Percentiles rank a stretch among this genome's conserved stretches.
phyloP scores from a whole-genome alignment of 2,797 vertebrate genomes.

The Gymnoscopelus braueri region DNA sequence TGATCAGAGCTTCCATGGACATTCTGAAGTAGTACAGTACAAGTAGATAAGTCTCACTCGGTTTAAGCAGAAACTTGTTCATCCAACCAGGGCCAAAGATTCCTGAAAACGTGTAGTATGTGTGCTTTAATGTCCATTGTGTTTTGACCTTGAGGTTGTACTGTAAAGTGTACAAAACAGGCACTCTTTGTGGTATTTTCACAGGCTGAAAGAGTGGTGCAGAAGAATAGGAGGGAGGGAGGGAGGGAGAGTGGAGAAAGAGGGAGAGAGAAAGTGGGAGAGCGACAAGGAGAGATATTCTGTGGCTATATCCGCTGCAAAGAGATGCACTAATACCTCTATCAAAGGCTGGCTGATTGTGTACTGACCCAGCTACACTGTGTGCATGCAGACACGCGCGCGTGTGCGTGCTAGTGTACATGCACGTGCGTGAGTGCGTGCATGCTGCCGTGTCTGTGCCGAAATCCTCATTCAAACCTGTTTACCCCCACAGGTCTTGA shows the following conservation, averaged over 20 bases:
- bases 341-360: slow-evolving; percentile 34
- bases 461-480: slow-evolving; percentile 44
- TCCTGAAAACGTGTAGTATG: neutral
- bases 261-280: slow-evolving; percentile 28
- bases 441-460: neutral
- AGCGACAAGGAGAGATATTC: slow-evolving; percentile 49
- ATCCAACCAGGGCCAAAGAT: too few relatives aligned
- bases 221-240: neutral
- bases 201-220: neutral
- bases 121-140: slow-evolving; percentile 39
- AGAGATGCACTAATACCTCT: slow-evolving; percentile 33
- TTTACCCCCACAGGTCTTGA: slow-evolving; percentile 56
- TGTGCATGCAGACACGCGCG: neutral
- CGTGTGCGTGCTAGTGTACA: neutral
- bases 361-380: neutral
- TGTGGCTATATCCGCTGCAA: slow-evolving; percentile 9
- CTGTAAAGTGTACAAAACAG: slow-evolving; percentile 15
- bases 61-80: too few relatives aligned
- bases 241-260: neutral
- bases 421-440: neutral
- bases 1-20: too few relatives aligned
- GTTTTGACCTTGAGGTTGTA: slow-evolving; percentile 43
- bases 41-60: too few relatives aligned
- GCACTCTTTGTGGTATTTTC: slow-evolving; percentile 15
- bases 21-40: too few relatives aligned